A percentile compares a stretch with the other conserved stretches of the same genome.
phyloP scores from a whole-genome alignment of 1,140 invertebrate genomes.

The Caenorhabditis briggsae region DNA sequence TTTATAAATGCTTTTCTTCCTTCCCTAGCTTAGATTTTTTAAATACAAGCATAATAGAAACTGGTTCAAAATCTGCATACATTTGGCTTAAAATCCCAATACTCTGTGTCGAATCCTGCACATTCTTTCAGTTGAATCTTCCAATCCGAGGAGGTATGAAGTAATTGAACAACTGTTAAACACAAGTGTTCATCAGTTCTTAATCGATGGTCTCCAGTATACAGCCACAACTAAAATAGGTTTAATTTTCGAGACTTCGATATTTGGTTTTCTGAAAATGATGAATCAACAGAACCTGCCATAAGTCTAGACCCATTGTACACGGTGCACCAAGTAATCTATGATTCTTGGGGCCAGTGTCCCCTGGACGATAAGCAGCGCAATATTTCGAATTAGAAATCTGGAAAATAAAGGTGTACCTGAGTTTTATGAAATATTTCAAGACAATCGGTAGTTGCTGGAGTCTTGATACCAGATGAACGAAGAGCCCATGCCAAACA shows the following conservation, averaged over 20 bases:
- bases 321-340: slow-evolving; percentile 68
- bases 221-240: slow-evolving; percentile 73
- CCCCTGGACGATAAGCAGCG: slow-evolving; percentile 68
- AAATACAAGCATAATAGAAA: no score
- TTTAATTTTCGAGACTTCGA: background rate
- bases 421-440: slow-evolving; percentile 66
- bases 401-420: slow-evolving; percentile 70
- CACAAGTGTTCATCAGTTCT: slow-evolving; percentile 73
- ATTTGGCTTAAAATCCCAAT: slow-evolving; percentile 64
- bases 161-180: slow-evolving; percentile 61
- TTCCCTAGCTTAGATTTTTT: background rate
- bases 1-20: background rate
- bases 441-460: slow-evolving; percentile 30
- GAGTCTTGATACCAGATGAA: slow-evolving; percentile 46
- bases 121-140: slow-evolving; percentile 68
- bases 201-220: slow-evolving; percentile 66
- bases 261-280: background rate
- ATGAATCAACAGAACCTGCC: slow-evolving; percentile 70
- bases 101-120: slow-evolving; percentile 64
- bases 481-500: slow-evolving; percentile 32
- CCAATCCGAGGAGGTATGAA: slow-evolving; percentile 62
- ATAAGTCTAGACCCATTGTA: slow-evolving; percentile 76
- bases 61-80: slow-evolving; percentile 45
- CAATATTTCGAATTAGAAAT: slow-evolving; percentile 65
- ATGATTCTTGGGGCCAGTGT: slow-evolving; percentile 68